Evolutionary conservation across 2,797 vertebrate species (phyloP).

Genomic region (Linurgus olivaceus): DNA sequence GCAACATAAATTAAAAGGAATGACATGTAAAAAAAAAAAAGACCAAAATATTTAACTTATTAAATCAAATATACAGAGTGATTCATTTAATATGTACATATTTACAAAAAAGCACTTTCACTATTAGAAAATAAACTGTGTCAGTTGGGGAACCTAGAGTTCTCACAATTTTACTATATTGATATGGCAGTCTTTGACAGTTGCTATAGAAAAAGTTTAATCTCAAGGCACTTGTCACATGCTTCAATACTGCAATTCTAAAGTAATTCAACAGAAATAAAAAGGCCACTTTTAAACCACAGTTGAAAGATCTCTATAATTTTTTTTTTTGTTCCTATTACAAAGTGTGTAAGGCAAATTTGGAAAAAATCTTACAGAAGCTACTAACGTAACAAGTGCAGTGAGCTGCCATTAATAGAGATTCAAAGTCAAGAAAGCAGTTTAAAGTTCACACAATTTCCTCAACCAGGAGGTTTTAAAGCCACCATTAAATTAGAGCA

Average conservation of each 20-base stretch:
- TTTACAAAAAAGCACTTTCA: slow-evolving; percentile 89
- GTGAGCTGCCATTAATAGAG: slow-evolving; percentile 75
- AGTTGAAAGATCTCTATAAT: slow-evolving; percentile 79
- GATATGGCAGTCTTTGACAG: slow-evolving; percentile 79
- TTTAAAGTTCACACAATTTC: slow-evolving; percentile 66
- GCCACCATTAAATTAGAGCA: slow-evolving; percentile 71
- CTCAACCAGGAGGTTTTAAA: slow-evolving; percentile 75
- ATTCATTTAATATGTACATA: slow-evolving; percentile 98
- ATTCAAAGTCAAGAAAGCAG: slow-evolving; percentile 61
- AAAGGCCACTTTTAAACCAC: slow-evolving; percentile 94
- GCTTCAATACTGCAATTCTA: slow-evolving; percentile 87
- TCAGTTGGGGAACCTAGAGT: slow-evolving; percentile 68
- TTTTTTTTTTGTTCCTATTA: slow-evolving; percentile 55
- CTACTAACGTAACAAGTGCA: slow-evolving; percentile 62
- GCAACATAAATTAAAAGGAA: slow-evolving; percentile 85
- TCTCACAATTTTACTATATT: slow-evolving; percentile 69
- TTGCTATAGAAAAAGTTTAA: slow-evolving; percentile 78
- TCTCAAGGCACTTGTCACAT: slow-evolving; percentile 97
- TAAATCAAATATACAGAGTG: slow-evolving; percentile 98
- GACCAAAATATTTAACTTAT: slow-evolving; percentile 90
- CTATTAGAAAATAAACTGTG: slow-evolving; percentile 86
- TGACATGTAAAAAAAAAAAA: slow-evolving; percentile 84
- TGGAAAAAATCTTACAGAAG: slow-evolving; percentile 69
- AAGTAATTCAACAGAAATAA: slow-evolving; percentile 71
- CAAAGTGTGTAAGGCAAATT: slow-evolving; percentile 70